phyloP scores from a whole-genome alignment of 2,888 invertebrate species.

The Phasia obesa region DNA sequence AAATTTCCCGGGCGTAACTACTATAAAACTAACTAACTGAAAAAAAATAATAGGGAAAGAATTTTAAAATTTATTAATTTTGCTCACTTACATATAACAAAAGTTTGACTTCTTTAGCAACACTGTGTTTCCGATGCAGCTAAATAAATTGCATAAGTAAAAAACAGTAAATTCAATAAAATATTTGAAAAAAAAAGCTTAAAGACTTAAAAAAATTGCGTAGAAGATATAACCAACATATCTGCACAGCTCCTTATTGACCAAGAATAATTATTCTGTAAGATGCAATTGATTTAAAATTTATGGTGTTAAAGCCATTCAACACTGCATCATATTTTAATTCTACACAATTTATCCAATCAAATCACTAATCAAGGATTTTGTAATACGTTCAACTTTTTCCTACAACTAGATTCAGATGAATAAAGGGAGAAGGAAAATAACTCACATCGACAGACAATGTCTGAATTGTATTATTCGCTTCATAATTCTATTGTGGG shows the following conservation, averaged over 20 bases:
- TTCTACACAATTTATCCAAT: constrained; percentile 54
- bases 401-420: constrained; percentile 12
- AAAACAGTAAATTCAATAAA: constrained; percentile 36
- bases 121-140: too few species aligned
- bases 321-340: constrained; percentile 47
- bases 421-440: not conserved
- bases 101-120: too few species aligned
- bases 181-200: not conserved
- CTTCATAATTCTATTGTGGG: constrained; percentile 77
- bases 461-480: constrained; percentile 78
- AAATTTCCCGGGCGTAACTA: too few species aligned
- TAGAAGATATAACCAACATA: constrained; percentile 24
- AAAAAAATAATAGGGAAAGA: too few species aligned
- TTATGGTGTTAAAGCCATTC: constrained; percentile 58
- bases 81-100: too few species aligned
- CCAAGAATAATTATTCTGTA: constrained; percentile 18
- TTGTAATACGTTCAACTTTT: constrained; percentile 1
- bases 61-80: too few species aligned
- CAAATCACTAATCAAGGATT: constrained; percentile 41
- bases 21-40: too few species aligned
- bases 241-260: constrained; percentile 7
- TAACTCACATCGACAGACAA: constrained; percentile 66
- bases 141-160: too few species aligned
- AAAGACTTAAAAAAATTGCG: constrained; percentile 8
- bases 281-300: constrained; percentile 42